Evolutionary conservation across 92 coral and sea anemone genomes (phyloP), one percentile per base, ranked within the genome.

Genomic region (Phenganax marumi): DNA sequence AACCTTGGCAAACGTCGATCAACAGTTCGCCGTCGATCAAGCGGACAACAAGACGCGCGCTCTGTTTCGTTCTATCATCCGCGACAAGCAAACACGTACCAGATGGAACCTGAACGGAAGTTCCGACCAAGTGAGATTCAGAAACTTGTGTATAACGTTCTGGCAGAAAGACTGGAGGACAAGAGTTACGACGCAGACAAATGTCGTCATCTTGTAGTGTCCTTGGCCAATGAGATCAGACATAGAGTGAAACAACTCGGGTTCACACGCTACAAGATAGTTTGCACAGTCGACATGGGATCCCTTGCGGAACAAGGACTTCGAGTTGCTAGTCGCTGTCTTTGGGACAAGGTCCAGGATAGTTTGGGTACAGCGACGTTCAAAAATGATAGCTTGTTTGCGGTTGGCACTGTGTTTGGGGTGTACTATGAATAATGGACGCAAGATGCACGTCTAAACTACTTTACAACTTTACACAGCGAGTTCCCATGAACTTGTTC

Each of bases 371-470:
- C 92, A 6, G 89, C 93, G 10, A 92, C 97, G 72, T 94, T 81
- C 75, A 89, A 89, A 21, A 87, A 89, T 52, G 88, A 85, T 10
- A 90, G 81, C 63, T 50, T 92, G 83, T 94, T 92, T 73, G 97
- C 97, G 8, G 86, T 89, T 7, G 98, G 92, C 0, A 84, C 93
- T 26, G 98, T 94, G 58, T 94, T 90, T 77, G 98, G 98, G 8
- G 84, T 94, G 33, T 94, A 94, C 81, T 90, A 84, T 56, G 98
- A 94, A 73, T 94, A 85, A 75, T 64, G 49, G 17, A 1, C 25
- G 50, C 13, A 19, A 43, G n/a, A 14, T 33, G 12, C 7, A 17
- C n/a, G 43, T 33, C 43, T 33, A 5, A 33, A 33, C 3, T 33
- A 33, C n/a, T n/a, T n/a, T n/a, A n/a, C n/a, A n/a, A n/a, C n/a